phyloP scores from a whole-genome alignment of 2,888 invertebrate genomes.

The Rotaria socialis region DNA sequence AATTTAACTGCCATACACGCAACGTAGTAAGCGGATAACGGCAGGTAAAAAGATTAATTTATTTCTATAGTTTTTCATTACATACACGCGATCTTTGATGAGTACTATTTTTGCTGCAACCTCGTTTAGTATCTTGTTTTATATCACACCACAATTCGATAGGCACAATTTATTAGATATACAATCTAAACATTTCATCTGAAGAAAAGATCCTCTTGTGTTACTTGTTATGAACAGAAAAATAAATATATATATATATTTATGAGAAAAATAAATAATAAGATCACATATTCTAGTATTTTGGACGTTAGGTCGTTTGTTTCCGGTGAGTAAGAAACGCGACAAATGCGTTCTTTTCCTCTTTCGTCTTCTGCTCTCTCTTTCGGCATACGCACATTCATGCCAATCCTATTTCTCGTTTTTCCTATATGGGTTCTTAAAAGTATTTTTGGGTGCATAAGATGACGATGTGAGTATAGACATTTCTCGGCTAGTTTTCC shows the following conservation, averaged over 20 bases:
- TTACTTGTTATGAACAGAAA: background rate
- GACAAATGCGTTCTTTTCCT: background rate
- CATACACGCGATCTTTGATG: background rate
- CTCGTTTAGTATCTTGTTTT: background rate
- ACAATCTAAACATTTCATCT: background rate
- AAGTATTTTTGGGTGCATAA: background rate
- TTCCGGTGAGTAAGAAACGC: background rate
- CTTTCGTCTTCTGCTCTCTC: background rate
- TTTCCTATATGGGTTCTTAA: background rate
- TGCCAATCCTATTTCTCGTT: background rate
- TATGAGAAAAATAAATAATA: background rate
- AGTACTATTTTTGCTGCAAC: background rate
- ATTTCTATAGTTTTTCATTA: background rate
- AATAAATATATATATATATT: background rate
- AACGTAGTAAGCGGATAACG: background rate
- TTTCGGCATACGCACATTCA: background rate
- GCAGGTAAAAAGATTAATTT: background rate
- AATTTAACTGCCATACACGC: background rate
- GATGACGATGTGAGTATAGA: constrained; percentile 16
- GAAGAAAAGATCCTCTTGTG: background rate
- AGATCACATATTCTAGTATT: background rate
- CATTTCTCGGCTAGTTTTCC: background rate
- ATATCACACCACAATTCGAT: background rate
- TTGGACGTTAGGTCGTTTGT: background rate
- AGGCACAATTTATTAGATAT: background rate